Evolutionary conservation across 2,888 invertebrate genomes (phyloP), one percentile per base, ranked within the genome.

Genomic region (Ischnus inquisitorius): DNA sequence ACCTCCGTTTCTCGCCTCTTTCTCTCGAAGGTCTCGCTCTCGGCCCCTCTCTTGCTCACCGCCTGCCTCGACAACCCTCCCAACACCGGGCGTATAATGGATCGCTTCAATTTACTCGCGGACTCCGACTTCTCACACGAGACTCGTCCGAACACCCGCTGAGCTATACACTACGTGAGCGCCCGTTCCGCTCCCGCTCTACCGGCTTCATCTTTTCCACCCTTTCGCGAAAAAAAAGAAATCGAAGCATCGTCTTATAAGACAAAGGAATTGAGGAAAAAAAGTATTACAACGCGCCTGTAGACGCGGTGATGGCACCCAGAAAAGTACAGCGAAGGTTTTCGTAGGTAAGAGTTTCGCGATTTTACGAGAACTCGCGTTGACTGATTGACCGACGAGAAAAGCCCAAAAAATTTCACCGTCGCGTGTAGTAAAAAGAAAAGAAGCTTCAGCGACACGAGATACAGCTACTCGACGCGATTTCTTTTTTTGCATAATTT

Each of bases 71-170:
- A 85, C 86, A 87, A 87, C 85, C 87, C n/a, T n/a, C n/a, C n/a
- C 87, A 85, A 88, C 88, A 88, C 87, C 87, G 84, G 83, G 85
- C 87, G 54, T 90, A 90, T 90, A 90, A 90, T 90, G 90, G 90
- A 90, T 90, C 90, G 90, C 89, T 90, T 90, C 90, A 90, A 90
- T 90, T 90, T 90, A 90, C 90, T 88, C 89, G 88, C 86, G 88
- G 87, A 87, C 88, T 85, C 84, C 83, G 79, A 75, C 82, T 76
- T 83, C 84, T 87, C 86, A 87, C 88, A 83, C 88, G 85, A 84
- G 86, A 65, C 84, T 80, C 74, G 71, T 60, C 71, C 57, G 82
- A 78, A 54, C 84, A 82, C 83, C 83, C 83, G 69, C 60, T 60
- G 78, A 48, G 51, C 77, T 69, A 28, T 43, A 65, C 19, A 67